Evolutionary conservation across 2,888 invertebrate species (phyloP).

Genomic region (Cantharis nigra): DNA sequence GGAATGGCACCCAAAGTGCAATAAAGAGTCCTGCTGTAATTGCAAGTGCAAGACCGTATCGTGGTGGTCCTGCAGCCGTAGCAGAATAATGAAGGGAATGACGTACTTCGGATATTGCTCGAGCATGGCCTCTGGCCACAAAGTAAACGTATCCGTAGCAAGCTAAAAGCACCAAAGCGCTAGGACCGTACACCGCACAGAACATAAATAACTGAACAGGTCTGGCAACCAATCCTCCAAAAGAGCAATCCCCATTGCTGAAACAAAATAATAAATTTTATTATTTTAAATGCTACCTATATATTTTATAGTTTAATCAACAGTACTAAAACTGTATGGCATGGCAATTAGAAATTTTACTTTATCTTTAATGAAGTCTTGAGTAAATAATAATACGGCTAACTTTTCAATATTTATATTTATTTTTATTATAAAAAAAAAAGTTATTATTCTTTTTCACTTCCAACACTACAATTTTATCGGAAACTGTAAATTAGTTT

Average conservation of each 20-base stretch:
- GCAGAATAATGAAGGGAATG: slow-evolving; percentile 57
- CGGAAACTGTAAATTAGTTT: not conserved
- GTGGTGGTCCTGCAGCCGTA: slow-evolving; percentile 51
- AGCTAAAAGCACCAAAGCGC: slow-evolving; percentile 61
- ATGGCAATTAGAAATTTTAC: not conserved
- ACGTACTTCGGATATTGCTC: slow-evolving; percentile 66
- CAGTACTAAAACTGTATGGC: not conserved
- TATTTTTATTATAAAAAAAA: too few relatives aligned
- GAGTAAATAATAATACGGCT: not conserved
- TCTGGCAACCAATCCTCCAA: slow-evolving; percentile 58
- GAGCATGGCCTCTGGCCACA: slow-evolving; percentile 66
- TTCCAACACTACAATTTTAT: not conserved
- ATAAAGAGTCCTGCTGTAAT: slow-evolving; percentile 67
- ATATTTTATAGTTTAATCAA: not conserved
- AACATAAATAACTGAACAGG: slow-evolving; percentile 63
- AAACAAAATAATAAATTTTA: slow-evolving; percentile 38
- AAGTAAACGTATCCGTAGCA: slow-evolving; percentile 68
- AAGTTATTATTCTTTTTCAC: not conserved
- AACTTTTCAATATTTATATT: not conserved
- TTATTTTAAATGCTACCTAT: not conserved
- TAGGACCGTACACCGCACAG: slow-evolving; percentile 65
- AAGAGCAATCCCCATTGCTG: slow-evolving; percentile 57
- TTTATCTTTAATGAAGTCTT: not conserved
- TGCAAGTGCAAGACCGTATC: slow-evolving; percentile 66
- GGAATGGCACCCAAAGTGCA: slow-evolving; percentile 66